phyloP scores from a whole-genome alignment of 2,888 invertebrate genomes.

The Spodoptera picta region DNA sequence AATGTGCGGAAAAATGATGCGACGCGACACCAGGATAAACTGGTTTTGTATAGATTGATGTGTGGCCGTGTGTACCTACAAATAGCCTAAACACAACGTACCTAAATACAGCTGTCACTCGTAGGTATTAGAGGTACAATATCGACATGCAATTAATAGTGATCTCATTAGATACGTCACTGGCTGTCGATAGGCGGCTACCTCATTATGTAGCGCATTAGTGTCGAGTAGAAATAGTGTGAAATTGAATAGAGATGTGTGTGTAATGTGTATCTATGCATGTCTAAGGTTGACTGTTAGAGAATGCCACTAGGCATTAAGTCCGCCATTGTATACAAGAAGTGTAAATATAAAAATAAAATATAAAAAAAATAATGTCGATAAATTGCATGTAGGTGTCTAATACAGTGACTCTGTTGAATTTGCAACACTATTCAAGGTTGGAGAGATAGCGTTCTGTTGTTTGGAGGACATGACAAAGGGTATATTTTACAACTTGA shows the following conservation, averaged over 20 bases:
- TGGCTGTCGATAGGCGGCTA: conserved; percentile 37
- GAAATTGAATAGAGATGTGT: conserved; percentile 31
- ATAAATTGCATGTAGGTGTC: neutral
- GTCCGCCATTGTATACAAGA: no score
- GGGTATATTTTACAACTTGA: no score
- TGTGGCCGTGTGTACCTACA: no score
- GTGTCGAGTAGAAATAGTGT: conserved; percentile 24
- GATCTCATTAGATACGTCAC: conserved; percentile 62
- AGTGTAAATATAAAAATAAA: no score
- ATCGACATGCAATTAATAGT: conserved; percentile 52
- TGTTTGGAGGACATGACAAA: no score
- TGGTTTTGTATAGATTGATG: no score
- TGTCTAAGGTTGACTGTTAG: no score
- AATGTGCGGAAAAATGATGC: no score
- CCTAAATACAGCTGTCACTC: conserved; percentile 32
- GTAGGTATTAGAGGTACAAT: conserved; percentile 8
- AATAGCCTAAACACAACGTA: conserved; percentile 4
- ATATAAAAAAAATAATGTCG: neutral
- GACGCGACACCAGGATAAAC: no score
- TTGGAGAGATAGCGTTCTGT: no score
- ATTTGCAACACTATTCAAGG: neutral
- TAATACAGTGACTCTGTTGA: neutral
- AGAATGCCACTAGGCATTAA: no score
- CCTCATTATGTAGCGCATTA: conserved; percentile 32
- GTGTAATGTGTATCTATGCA: neutral